Evolutionary conservation across 1,140 invertebrate species (phyloP).

Genomic region (Rhopalosiphum padi): DNA sequence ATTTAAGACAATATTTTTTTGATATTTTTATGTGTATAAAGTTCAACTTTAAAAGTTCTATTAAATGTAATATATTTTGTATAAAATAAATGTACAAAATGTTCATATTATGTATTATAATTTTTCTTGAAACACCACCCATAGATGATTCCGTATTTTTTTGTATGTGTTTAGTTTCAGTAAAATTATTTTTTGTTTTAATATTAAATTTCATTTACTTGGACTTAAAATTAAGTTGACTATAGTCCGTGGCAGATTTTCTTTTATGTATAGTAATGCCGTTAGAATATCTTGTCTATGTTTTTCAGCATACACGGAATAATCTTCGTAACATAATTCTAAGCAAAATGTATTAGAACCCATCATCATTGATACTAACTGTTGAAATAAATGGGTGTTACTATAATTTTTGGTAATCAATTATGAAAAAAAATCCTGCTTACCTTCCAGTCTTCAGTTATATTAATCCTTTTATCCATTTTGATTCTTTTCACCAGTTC

Average conservation of each 20-base stretch:
- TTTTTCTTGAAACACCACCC: background rate
- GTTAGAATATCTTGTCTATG: conserved; percentile 71
- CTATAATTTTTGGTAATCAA: background rate
- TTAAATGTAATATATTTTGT: background rate
- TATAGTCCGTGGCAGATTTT: conserved; percentile 74
- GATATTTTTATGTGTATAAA: too few species aligned
- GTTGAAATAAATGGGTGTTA: background rate
- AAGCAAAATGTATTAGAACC: conserved; percentile 87
- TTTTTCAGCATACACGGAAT: conserved; percentile 65
- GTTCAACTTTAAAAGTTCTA: background rate
- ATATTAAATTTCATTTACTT: conserved; percentile 66
- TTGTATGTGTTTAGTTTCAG: background rate
- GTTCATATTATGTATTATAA: background rate
- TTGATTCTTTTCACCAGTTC: conserved; percentile 70
- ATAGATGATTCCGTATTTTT: background rate
- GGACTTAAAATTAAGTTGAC: conserved; percentile 80
- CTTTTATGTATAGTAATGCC: conserved; percentile 73
- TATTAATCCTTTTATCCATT: conserved; percentile 68
- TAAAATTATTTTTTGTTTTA: background rate
- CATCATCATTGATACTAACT: conserved; percentile 80
- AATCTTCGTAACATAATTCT: conserved; percentile 73
- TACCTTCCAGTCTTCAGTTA: conserved; percentile 75
- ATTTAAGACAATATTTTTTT: background rate
- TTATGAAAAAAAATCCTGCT: too few species aligned
- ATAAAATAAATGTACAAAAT: background rate